Evolutionary conservation across 2,113 vertebrate species (phyloP), one percentile per base, ranked within the genome.

Genomic region (Sylvietta virens): DNA sequence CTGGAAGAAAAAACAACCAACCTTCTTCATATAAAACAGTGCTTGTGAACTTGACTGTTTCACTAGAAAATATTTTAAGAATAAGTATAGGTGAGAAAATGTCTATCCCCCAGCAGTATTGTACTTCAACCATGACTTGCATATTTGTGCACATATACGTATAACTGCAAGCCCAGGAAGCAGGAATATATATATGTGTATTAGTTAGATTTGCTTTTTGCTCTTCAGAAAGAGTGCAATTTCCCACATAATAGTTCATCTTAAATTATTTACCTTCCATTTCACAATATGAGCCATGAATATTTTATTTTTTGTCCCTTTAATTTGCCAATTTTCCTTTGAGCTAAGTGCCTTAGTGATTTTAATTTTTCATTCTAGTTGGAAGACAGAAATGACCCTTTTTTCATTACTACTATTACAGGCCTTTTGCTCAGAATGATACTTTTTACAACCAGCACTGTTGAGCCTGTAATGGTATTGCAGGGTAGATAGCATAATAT

Each of bases 271-370:
- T 98, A 97, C 94, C 96, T 98, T 97, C 94, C 94, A 96, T 98
- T 98, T 97, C 86, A 97, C 91, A 96, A 91, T 86, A 81, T 81
- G 80, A 97, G 73, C 89, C 96, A 97, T 97, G 94, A 97, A 97
- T 97, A 97, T 97, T 98, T 97, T 97, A 95, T 97, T 97, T 97
- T 96, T 96, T 94, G 78, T 97, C 96, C 97, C 97, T 91, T 97
- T 98, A 97, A 98, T 98, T 98, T 98, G 92, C 95, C 97, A 92
- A 61, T 97, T 98, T 98, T 97, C 97, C 97, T 98, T 97, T 96
- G 96, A 97, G 97, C 97, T 97, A 97, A 97, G 88, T 97, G 94
- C 91, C 94, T 92, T 96, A 82, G 88, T 90, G 96, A 92, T 98
- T 98, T 98, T 97, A 98, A 98, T 98, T 98, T 98, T 98, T 98